A percentile compares a stretch with the other conserved stretches of the same genome.
Conservation (phyloP, 2,888 invertebrate genomes). For the Diogma glabrata region DNA sequence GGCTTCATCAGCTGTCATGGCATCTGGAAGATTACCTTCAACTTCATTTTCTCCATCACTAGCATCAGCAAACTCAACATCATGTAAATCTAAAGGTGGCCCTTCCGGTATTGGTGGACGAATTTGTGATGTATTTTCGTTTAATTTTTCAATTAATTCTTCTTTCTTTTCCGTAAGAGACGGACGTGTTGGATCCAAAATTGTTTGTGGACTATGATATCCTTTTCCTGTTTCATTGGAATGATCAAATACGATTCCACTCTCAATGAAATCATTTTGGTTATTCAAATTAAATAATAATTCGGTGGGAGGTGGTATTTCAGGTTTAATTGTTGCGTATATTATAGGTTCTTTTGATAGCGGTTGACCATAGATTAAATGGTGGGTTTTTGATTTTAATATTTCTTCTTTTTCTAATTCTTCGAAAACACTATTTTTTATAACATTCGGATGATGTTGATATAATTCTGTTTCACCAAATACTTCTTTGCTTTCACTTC, state of each 20-base stretch:
- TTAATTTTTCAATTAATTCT: constrained; percentile 27
- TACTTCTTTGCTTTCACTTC: constrained; percentile 34
- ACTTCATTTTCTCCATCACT: constrained; percentile 40
- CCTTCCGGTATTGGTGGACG: constrained; percentile 36
- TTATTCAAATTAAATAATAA: constrained; percentile 22
- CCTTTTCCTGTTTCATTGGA: constrained; percentile 13
- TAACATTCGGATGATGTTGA: constrained; percentile 23
- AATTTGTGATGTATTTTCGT: constrained; percentile 23
- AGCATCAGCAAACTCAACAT: constrained; percentile 45
- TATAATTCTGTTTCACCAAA: constrained; percentile 34
- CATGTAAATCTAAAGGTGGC: constrained; percentile 43
- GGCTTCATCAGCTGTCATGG: constrained; percentile 79
- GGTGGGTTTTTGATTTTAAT: constrained; percentile 8
- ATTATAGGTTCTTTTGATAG: constrained; percentile 24
- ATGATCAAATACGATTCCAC: too few relatives aligned
- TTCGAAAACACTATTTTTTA: constrained; percentile 31
- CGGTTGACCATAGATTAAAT: constrained; percentile 3
- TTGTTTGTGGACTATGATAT: constrained; percentile 16
- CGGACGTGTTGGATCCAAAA: constrained; percentile 34
- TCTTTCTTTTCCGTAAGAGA: constrained; percentile 26
- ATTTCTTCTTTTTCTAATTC: constrained; percentile 18
- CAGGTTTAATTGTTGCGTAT: constrained; percentile 37
- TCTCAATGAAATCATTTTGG: constrained; percentile 8
- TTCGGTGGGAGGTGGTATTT: constrained; percentile 25
- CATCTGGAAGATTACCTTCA: constrained; percentile 38